Base-by-base conservation (phyloP, 2,797 vertebrate species). In the Knipowitschia caucasica region DNA sequence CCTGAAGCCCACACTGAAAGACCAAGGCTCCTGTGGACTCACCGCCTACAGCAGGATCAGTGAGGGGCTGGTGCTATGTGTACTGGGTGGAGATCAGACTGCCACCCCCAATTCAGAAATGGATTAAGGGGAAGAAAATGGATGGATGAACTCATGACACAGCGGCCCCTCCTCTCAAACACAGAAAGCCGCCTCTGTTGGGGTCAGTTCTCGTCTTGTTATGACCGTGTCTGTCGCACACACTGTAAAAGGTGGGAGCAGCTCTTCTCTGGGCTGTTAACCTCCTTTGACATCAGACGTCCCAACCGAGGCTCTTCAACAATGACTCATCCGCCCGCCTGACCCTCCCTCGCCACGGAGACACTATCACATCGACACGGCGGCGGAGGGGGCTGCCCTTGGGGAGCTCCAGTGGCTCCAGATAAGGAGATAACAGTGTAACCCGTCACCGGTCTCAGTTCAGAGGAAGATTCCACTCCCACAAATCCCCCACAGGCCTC, bases 271-370 rank as follows among this genome's bases (percentile, higher is more conserved):
- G 44, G 27, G 9, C 10, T 17, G 44, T 47, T 47, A 30, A 47
- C 44, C 44, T 47, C 15, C 17, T 47, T 18, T 47, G 44, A 47
- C 26, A 30, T 20, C 8, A 10, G 4, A 20, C 44, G 44, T 30
- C 4, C 18, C 43, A 17, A 46, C 27, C 43, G 2, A 46, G 8
- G 17, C 26, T 46, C 44, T 47, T 47, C 26, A 12, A 15, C 44
- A 47, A 31, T 47, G 44, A 47, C 15, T 47, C 44, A 47, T 30
- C 44, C 25, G 10, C 26, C 4, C 5, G 44, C 27, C 17, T 47
- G 44, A 47, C 44, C 23, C 40, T 43, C 5, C 40, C 43, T 18
- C 27, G 15, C 26, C 15, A 20, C 30, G 44, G 26, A 47, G 44
- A 15, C 43, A 2, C 15, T 18, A 26, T 45, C 25, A 9, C 12